Conservation (phyloP, 1,140 invertebrate species). For the Bombus balteatus region DNA sequence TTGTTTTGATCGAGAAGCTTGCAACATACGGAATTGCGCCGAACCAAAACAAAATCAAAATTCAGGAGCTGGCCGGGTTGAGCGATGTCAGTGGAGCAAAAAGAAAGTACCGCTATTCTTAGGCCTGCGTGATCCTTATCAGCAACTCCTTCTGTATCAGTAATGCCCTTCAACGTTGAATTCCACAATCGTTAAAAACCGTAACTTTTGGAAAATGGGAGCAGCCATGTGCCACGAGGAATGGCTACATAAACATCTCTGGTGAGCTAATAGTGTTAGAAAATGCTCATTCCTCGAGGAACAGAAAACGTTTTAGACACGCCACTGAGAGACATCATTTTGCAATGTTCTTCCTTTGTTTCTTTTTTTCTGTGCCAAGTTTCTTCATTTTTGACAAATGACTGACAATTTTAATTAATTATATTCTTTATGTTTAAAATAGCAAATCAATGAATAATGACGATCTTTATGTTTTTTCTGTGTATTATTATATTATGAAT, state of each 20-base stretch:
- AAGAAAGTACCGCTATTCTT: conserved; percentile 73
- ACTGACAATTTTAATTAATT: too few relatives aligned
- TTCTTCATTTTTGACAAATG: background rate
- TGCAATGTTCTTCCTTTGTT: background rate
- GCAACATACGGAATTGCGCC: background rate
- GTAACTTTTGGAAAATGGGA: conserved; percentile 50
- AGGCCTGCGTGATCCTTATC: conserved; percentile 58
- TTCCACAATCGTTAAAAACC: conserved; percentile 44
- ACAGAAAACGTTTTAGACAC: background rate
- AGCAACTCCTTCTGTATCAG: conserved; percentile 57
- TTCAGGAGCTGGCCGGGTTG: conserved; percentile 12
- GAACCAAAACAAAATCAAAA: conserved; percentile 49
- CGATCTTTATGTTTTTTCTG: too few relatives aligned
- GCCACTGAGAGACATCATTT: too few relatives aligned
- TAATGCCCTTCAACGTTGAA: conserved; percentile 59
- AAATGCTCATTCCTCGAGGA: background rate
- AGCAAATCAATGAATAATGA: too few relatives aligned
- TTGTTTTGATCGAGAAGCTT: background rate
- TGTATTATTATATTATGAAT: too few relatives aligned
- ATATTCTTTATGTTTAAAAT: too few relatives aligned
- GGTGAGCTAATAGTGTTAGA: background rate
- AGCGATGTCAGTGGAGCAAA: conserved; percentile 51
- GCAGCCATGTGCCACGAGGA: background rate
- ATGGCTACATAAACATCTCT: conserved; percentile 1
- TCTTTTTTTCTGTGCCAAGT: background rate